A percentile compares a stretch with the other conserved stretches of the same genome.
These are phyloP conservation scores for Pomacea maculata DNA, from an alignment of 1,140 invertebrate genomes.

Conservation along the genomic window DNA sequence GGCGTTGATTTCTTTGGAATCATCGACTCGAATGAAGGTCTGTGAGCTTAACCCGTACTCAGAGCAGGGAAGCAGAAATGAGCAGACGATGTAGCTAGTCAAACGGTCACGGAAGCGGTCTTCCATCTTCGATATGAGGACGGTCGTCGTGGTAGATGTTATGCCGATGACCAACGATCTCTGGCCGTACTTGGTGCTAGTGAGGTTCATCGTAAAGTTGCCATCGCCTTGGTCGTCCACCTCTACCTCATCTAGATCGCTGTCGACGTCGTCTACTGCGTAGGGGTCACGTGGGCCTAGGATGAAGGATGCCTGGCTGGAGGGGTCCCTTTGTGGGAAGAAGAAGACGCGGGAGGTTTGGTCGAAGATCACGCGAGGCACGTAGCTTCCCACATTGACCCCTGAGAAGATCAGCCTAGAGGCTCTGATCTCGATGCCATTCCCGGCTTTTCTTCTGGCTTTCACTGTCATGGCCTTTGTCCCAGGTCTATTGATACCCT, in stretches of 20 bases:
- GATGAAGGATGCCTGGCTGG: not conserved
- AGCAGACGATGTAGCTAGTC: not conserved
- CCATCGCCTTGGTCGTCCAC: not conserved
- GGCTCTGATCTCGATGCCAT: not conserved
- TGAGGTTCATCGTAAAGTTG: not conserved
- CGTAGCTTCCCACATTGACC: not conserved
- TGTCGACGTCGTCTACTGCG: not conserved
- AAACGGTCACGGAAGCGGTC: not conserved
- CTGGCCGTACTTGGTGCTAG: not conserved
- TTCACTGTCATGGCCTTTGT: slow-evolving; percentile 3
- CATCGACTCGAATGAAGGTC: not conserved
- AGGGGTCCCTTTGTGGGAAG: not conserved
- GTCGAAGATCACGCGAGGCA: slow-evolving; percentile 3
- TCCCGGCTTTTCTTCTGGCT: not conserved
- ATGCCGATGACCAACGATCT: not conserved
- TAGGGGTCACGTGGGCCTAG: slow-evolving; percentile 4
- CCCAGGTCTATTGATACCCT: not conserved
- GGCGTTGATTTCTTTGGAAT: not conserved
- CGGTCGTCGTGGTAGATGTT: slow-evolving; percentile 1
- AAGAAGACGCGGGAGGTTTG: slow-evolving; percentile 8
- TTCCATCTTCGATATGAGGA: not conserved
- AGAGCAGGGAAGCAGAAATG: slow-evolving; percentile 5
- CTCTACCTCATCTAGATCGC: slow-evolving; percentile 10
- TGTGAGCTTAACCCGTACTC: not conserved
- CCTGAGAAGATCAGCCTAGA: slow-evolving; percentile 4